Percentiles rank a stretch among this genome's conserved stretches.
Conservation (phyloP, 2,113 vertebrate species). For the Mesoclemmys tuberculata region DNA sequence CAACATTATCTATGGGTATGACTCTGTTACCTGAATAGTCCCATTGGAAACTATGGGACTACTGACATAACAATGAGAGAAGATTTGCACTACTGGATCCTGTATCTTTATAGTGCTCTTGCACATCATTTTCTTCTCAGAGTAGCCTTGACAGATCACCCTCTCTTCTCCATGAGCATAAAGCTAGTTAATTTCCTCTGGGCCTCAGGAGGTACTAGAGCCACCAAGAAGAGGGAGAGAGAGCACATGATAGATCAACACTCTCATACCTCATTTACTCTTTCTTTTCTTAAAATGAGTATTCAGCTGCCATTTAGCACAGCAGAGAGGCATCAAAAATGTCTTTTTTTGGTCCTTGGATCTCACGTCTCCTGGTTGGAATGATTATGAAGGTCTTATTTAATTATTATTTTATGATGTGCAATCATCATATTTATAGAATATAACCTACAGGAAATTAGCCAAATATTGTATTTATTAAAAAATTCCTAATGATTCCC, state of each 20-base stretch:
- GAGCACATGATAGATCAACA: not conserved
- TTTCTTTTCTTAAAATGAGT: conserved; percentile 1
- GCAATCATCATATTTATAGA: not conserved
- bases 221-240: not conserved
- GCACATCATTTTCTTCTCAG: not conserved
- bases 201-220: not conserved
- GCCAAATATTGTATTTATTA: not conserved
- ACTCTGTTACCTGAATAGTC: fast-evolving
- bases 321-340: not conserved
- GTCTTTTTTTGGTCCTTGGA: not conserved
- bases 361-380: not conserved
- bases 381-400: not conserved
- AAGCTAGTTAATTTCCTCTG: not conserved
- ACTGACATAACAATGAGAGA: not conserved
- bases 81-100: fast-evolving
- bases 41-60: not conserved
- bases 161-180: not conserved
- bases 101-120: not conserved
- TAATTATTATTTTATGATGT: not conserved
- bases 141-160: not conserved
- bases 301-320: not conserved
- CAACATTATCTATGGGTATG: not conserved
- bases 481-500: not conserved
- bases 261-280: not conserved
- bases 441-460: not conserved